A percentile compares a stretch with the other conserved stretches of the same genome.
Conservation (phyloP, 2,797 vertebrate species). For the Megaceryle alcyon region DNA sequence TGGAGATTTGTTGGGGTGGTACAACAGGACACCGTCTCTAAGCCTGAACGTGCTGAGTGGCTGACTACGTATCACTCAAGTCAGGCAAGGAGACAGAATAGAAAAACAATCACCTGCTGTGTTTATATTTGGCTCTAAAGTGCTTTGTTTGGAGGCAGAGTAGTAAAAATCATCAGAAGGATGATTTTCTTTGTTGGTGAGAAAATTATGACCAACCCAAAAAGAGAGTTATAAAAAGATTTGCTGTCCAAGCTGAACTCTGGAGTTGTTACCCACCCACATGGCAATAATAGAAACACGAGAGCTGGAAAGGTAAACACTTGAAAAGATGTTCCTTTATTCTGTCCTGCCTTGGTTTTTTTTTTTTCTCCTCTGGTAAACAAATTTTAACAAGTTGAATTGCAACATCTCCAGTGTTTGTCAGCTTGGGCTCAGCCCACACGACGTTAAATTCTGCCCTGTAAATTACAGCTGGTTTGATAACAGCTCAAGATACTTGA, state of each 20-base stretch:
- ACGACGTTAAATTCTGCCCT: conserved; percentile 42
- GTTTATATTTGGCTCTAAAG: conserved; percentile 30
- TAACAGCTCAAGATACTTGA: not conserved
- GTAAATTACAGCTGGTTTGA: conserved; percentile 61
- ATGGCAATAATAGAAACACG: conserved; percentile 60
- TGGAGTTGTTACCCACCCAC: conserved; percentile 1
- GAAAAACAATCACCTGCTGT: conserved; percentile 13
- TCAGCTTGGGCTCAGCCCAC: conserved; percentile 46
- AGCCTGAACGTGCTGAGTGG: not conserved
- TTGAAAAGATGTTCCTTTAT: conserved; percentile 4
- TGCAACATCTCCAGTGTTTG: conserved; percentile 40
- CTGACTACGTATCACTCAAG: not conserved
- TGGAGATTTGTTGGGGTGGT: not conserved
- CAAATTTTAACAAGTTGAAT: conserved; percentile 61
- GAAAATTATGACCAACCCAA: conserved; percentile 30
- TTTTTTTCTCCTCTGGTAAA: conserved; percentile 37
- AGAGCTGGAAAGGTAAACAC: conserved; percentile 61
- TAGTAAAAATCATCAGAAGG: conserved; percentile 32
- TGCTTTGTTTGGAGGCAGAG: conserved; percentile 53
- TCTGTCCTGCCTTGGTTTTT: conserved; percentile 5
- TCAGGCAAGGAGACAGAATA: not conserved
- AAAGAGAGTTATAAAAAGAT: conserved; percentile 35
- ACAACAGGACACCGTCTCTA: not conserved
- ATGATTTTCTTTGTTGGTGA: conserved; percentile 36
- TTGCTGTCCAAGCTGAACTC: conserved; percentile 37